Conservation (phyloP, 2,888 invertebrate species). For the Marasmarcha lunaedactyla region DNA sequence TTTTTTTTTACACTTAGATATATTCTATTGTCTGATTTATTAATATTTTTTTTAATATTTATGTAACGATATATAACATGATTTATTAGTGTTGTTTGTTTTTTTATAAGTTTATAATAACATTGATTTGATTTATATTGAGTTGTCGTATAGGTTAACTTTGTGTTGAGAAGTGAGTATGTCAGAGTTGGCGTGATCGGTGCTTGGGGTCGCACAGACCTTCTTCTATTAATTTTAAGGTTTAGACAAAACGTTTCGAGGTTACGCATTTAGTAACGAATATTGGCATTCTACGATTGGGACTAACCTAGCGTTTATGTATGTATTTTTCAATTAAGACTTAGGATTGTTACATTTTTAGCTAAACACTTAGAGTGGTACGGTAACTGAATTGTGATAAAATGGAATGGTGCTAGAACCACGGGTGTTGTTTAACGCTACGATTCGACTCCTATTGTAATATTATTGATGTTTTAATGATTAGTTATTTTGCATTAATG, state of each 20-base stretch:
- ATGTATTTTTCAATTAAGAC: constrained; percentile 67
- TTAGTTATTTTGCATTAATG: constrained; percentile 62
- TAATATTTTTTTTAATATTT: constrained; percentile 65
- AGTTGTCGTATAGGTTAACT: constrained; percentile 35
- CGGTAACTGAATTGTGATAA: constrained; percentile 72
- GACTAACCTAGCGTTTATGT: constrained; percentile 71
- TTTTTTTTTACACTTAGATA: constrained; percentile 71
- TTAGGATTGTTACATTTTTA: constrained; percentile 72
- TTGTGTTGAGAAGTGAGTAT: constrained; percentile 44
- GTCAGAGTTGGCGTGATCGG: constrained; percentile 51
- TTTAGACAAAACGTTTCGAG: constrained; percentile 49
- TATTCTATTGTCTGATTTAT: constrained; percentile 70
- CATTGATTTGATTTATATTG: constrained; percentile 50
- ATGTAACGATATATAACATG: constrained; percentile 60
- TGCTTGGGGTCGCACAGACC: constrained; percentile 58
- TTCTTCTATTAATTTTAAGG: constrained; percentile 57
- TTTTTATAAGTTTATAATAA: constrained; percentile 62
- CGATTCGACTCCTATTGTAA: constrained; percentile 69
- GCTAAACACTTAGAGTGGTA: constrained; percentile 72
- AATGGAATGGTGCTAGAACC: constrained; percentile 72
- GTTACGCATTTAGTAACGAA: constrained; percentile 68
- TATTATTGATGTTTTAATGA: constrained; percentile 58
- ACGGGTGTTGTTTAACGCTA: constrained; percentile 69
- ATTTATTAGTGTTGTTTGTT: constrained; percentile 71
- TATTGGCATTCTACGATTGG: constrained; percentile 72